Conservation (phyloP, 2,888 invertebrate species). For the Thymelicus lineola region DNA sequence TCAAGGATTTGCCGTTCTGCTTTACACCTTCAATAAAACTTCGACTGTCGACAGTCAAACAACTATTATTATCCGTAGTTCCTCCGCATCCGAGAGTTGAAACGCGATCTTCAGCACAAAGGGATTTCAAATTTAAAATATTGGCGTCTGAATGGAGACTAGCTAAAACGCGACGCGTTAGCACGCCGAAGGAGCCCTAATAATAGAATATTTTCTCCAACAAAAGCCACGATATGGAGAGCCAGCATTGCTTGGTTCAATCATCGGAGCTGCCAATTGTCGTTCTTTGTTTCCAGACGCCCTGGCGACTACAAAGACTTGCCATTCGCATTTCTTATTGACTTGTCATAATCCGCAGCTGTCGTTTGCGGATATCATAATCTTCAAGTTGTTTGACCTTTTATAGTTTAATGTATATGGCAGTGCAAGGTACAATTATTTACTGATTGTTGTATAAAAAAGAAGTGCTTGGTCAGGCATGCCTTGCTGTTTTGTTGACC, state of each 20-base stretch:
- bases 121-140: slow-evolving; percentile 44
- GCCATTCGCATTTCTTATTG: slow-evolving; percentile 48
- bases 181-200: slow-evolving; percentile 43
- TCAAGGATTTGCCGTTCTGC: slow-evolving; percentile 25
- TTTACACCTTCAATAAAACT: slow-evolving; percentile 7
- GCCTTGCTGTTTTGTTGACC: too few relatives aligned
- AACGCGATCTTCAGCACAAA: slow-evolving; percentile 40
- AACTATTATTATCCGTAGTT: slow-evolving; percentile 15
- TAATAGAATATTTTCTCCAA: slow-evolving; percentile 55
- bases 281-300: slow-evolving; percentile 68
- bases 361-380: slow-evolving; percentile 30
- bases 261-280: slow-evolving; percentile 68
- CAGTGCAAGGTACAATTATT: background rate
- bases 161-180: slow-evolving; percentile 40
- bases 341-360: slow-evolving; percentile 42
- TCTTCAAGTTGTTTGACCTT: slow-evolving; percentile 13
- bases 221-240: slow-evolving; percentile 52
- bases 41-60: background rate
- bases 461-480: too few relatives aligned
- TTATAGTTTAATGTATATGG: slow-evolving; percentile 4
- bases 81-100: slow-evolving; percentile 12
- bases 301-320: slow-evolving; percentile 58
- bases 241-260: slow-evolving; percentile 55
- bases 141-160: slow-evolving; percentile 37
- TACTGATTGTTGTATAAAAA: too few relatives aligned